Conservation (phyloP, 23 tunicate species). For the Ascidia mentula region DNA sequence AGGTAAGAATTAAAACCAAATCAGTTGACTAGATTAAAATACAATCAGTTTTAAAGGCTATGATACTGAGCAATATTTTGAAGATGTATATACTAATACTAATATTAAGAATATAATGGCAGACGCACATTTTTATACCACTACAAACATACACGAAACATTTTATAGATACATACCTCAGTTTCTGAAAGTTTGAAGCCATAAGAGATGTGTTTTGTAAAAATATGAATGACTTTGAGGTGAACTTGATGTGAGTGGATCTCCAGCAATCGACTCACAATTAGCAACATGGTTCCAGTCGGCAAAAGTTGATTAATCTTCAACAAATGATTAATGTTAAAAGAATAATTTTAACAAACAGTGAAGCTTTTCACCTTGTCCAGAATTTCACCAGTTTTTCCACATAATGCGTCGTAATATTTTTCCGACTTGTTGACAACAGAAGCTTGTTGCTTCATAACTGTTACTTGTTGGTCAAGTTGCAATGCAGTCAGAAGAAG, state of each 20-base stretch:
- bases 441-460: background rate
- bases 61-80: too few relatives aligned
- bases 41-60: too few relatives aligned
- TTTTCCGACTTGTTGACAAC: background rate
- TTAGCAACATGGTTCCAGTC: background rate
- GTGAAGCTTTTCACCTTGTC: background rate
- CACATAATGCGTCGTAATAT: background rate
- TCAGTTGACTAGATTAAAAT: too few relatives aligned
- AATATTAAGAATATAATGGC: background rate
- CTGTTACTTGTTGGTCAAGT: background rate
- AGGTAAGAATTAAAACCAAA: too few relatives aligned
- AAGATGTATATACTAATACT: background rate
- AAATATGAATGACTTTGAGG: background rate
- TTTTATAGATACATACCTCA: too few relatives aligned
- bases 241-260: background rate
- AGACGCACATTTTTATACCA: background rate
- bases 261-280: background rate
- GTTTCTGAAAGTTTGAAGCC: background rate
- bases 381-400: background rate
- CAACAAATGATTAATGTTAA: background rate
- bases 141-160: background rate
- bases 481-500: background rate
- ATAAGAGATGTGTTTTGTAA: constrained; percentile 2
- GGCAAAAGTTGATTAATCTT: background rate
- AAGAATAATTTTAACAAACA: background rate